These are phyloP conservation scores for Salvelinus sp. DNA, from an alignment of 2,113 vertebrate genomes.

Conservation along the genomic window DNA sequence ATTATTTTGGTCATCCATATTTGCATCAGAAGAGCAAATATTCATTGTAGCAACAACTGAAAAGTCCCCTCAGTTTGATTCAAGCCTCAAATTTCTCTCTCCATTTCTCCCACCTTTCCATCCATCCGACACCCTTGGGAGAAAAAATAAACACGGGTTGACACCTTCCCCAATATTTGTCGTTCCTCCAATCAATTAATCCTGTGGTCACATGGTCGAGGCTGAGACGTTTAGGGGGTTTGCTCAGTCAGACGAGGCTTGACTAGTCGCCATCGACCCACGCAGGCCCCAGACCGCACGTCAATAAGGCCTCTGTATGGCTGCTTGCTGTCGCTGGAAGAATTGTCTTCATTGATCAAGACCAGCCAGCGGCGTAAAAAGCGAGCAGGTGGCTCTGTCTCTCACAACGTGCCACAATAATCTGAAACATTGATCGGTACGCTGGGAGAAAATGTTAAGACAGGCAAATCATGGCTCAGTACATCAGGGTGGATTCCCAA, in stretches of 20 bases:
- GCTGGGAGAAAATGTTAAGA: conserved; percentile 64
- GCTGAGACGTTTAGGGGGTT: conserved; percentile 83
- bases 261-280: conserved; percentile 84
- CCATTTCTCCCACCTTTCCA: conserved; percentile 10
- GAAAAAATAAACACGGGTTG: conserved; percentile 43
- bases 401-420: conserved; percentile 74
- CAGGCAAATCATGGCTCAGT: conserved; percentile 59
- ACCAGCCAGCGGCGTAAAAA: conserved; percentile 68
- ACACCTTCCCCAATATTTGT: conserved; percentile 77
- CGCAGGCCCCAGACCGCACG: conserved; percentile 81
- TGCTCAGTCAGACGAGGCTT: conserved; percentile 77
- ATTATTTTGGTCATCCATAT: too few relatives aligned
- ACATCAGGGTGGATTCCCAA: conserved; percentile 32
- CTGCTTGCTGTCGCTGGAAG: conserved; percentile 67
- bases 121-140: conserved; percentile 23
- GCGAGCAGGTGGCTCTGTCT: conserved; percentile 79
- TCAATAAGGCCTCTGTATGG: conserved; percentile 88
- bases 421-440: conserved; percentile 72
- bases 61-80: background rate
- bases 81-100: background rate
- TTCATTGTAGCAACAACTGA: too few relatives aligned
- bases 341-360: conserved; percentile 89
- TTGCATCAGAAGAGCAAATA: too few relatives aligned
- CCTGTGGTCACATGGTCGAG: conserved; percentile 81
- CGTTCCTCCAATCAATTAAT: conserved; percentile 87